These are phyloP conservation scores for Lamellibrachia luymesi DNA, from an alignment of 1,140 invertebrate species.

Conservation along the genomic window DNA sequence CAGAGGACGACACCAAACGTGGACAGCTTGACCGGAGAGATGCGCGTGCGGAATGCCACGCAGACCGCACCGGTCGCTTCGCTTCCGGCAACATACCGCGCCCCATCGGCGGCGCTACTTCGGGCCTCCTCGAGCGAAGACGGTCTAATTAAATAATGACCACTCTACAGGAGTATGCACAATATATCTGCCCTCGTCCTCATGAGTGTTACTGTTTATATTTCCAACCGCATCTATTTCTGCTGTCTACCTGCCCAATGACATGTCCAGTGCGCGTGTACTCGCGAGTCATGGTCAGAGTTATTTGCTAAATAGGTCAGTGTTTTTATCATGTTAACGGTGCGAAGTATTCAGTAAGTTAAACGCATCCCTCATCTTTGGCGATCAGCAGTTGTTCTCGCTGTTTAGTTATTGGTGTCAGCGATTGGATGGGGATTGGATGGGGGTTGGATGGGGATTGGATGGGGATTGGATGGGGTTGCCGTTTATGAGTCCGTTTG, in stretches of 20 bases:
- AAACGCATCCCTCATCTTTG: too few relatives aligned
- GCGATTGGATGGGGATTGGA: neutral
- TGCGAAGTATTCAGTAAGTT: neutral
- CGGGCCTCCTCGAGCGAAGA: neutral
- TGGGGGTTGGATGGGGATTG: too few relatives aligned
- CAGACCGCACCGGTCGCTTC: neutral
- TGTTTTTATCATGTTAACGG: neutral
- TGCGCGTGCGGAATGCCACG: neutral
- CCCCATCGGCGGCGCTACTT: neutral
- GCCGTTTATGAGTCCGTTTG: neutral
- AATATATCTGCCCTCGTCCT: neutral
- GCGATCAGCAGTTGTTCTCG: neutral
- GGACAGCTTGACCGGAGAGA: neutral
- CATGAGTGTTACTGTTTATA: neutral
- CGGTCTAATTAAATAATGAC: neutral
- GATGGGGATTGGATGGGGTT: too few relatives aligned
- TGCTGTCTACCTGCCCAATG: neutral
- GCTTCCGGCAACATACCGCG: neutral
- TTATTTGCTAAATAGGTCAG: neutral
- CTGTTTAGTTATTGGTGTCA: neutral
- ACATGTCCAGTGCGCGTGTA: neutral
- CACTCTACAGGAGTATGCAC: neutral
- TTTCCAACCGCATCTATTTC: neutral
- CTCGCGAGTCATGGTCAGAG: neutral
- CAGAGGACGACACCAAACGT: neutral